phyloP scores from a whole-genome alignment of 2,113 vertebrate genomes.

The Camelus dromedarius region DNA sequence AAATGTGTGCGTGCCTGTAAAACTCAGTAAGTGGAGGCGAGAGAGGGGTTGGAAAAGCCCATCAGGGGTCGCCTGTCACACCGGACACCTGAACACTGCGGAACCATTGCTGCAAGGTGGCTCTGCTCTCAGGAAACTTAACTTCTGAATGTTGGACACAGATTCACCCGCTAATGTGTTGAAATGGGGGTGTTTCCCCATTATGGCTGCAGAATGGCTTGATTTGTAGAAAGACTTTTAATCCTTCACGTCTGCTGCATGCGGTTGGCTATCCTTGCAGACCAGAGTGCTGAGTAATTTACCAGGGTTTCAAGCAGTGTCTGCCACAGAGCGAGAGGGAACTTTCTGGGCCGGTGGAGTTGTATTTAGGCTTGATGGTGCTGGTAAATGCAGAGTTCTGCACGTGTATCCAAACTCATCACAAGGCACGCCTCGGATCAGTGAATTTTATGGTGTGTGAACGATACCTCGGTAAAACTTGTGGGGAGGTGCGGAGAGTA shows the following conservation, averaged over 20 bases:
- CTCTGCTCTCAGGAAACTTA: not conserved
- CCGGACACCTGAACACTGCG: not conserved
- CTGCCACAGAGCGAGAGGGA: not conserved
- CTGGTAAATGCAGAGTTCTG: not conserved
- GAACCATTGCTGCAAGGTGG: not conserved
- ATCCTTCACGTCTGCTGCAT: not conserved
- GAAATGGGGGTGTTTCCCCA: not conserved
- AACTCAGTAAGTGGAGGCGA: too few species aligned
- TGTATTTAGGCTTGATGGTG: not conserved
- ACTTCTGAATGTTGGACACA: too few species aligned
- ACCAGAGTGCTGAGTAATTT: accelerated
- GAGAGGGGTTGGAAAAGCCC: too few species aligned
- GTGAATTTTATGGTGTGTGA: not conserved
- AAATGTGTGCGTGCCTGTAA: too few species aligned
- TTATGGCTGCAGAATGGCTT: not conserved
- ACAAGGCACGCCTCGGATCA: not conserved
- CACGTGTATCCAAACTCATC: not conserved
- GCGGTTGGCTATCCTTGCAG: not conserved
- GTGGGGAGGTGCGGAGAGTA: not conserved
- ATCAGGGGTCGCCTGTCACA: not conserved
- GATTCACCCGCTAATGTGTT: not conserved
- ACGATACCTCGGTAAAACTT: not conserved
- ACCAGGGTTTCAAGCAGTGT: not conserved
- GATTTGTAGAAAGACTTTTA: too few species aligned
- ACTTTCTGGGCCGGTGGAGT: not conserved